Percentiles rank a stretch among this genome's conserved stretches.
These are phyloP conservation scores for Leptinotarsa rubiginosa DNA, from an alignment of 2,888 invertebrate species.

Conservation along the genomic window DNA sequence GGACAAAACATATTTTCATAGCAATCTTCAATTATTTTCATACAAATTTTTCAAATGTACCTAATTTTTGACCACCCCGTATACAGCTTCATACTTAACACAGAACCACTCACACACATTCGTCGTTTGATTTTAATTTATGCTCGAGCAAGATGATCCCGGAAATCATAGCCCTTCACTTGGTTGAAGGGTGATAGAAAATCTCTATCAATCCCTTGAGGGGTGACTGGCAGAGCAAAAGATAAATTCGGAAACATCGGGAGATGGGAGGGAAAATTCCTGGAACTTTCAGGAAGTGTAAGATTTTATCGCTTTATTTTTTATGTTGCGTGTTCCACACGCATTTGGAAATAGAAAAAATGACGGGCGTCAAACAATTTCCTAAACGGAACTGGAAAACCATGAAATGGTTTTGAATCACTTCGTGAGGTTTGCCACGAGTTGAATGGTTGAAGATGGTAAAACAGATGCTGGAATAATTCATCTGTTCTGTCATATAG, in stretches of 20 bases:
- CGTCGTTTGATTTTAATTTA: slow-evolving; percentile 6
- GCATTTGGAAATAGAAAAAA: slow-evolving; percentile 4
- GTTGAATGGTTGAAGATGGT: background rate
- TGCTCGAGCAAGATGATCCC: slow-evolving; percentile 4
- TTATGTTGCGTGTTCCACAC: background rate
- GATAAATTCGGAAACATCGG: slow-evolving; percentile 13
- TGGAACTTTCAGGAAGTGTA: background rate
- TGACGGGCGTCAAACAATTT: background rate
- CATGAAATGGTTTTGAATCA: background rate
- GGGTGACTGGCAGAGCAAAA: slow-evolving; percentile 24
- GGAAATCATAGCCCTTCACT: slow-evolving; percentile 11
- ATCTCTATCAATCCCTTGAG: slow-evolving; percentile 34
- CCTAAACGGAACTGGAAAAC: background rate
- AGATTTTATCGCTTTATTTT: slow-evolving; percentile 8
- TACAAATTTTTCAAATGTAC: background rate
- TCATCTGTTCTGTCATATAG: background rate
- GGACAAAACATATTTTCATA: slow-evolving; percentile 12
- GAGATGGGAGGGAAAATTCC: slow-evolving; percentile 5
- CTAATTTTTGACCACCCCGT: slow-evolving; percentile 10
- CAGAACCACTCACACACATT: background rate
- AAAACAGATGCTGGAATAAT: background rate
- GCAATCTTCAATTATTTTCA: background rate
- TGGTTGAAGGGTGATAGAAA: slow-evolving; percentile 30
- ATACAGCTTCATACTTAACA: background rate
- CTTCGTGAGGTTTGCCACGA: background rate